phyloP scores from a whole-genome alignment of 2,888 invertebrate species.

The Oithona nana region DNA sequence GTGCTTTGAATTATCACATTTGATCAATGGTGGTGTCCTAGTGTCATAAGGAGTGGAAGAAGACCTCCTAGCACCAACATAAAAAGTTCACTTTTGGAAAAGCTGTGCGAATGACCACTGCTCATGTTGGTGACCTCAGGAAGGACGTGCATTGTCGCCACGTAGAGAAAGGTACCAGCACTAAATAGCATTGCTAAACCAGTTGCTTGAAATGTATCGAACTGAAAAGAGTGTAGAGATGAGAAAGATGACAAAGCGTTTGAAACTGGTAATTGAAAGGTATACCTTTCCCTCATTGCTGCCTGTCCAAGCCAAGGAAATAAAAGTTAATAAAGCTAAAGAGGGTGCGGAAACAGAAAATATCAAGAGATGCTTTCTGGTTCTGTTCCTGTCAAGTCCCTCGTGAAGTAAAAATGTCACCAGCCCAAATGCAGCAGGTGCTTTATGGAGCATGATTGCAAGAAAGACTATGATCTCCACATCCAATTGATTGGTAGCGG shows the following conservation, averaged over 20 bases:
- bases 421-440: constrained; percentile 93
- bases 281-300: background rate
- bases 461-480: constrained; percentile 94
- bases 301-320: constrained; percentile 34
- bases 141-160: constrained; percentile 92
- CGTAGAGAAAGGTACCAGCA: constrained; percentile 95
- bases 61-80: constrained; percentile 69
- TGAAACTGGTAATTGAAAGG: constrained; percentile 14
- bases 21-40: constrained; percentile 70
- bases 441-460: constrained; percentile 98
- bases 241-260: constrained; percentile 30
- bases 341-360: constrained; percentile 85
- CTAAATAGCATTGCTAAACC: constrained; percentile 96
- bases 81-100: constrained; percentile 56
- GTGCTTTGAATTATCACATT: too few species aligned
- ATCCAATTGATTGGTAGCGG: constrained; percentile 50
- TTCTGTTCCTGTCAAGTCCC: constrained; percentile 68
- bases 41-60: constrained; percentile 66
- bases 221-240: constrained; percentile 73
- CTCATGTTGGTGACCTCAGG: constrained; percentile 53
- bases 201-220: constrained; percentile 75
- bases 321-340: constrained; percentile 72
- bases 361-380: constrained; percentile 67
- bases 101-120: constrained; percentile 29
- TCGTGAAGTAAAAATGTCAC: constrained; percentile 93